Conservation (phyloP, 2,797 vertebrate species). For the Coluber constrictor region DNA sequence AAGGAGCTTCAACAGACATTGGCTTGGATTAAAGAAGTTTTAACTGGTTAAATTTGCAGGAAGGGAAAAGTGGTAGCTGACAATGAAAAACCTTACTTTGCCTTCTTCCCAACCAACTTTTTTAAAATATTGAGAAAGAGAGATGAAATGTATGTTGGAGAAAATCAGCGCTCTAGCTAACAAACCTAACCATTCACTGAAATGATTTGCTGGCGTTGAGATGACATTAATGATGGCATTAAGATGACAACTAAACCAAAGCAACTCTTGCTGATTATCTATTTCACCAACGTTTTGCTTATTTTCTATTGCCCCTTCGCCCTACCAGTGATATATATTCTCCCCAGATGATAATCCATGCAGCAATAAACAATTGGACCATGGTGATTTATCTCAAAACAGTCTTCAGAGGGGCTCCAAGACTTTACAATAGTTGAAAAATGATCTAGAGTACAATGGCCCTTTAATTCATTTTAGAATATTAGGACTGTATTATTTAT, state of each 20-base stretch:
- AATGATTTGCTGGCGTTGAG: background rate
- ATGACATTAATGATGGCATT: background rate
- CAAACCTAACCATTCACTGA: background rate
- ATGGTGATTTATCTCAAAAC: background rate
- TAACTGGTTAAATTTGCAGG: too few relatives aligned
- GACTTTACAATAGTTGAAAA: background rate
- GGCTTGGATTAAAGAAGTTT: background rate
- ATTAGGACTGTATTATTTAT: background rate
- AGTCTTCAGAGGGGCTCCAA: background rate
- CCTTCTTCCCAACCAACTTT: background rate
- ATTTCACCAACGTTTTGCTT: background rate
- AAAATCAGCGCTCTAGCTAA: background rate
- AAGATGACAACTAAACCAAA: background rate
- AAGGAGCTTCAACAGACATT: background rate
- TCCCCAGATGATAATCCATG: background rate
- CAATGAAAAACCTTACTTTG: background rate
- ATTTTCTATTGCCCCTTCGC: background rate
- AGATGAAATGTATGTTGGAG: background rate
- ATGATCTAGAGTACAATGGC: background rate
- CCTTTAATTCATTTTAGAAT: background rate
- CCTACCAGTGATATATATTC: background rate
- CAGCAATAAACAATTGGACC: background rate
- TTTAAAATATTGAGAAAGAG: background rate
- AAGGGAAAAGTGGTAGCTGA: background rate
- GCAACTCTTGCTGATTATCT: background rate